Conservation (phyloP, 2,888 invertebrate species). For the Amphipoea oculea region DNA sequence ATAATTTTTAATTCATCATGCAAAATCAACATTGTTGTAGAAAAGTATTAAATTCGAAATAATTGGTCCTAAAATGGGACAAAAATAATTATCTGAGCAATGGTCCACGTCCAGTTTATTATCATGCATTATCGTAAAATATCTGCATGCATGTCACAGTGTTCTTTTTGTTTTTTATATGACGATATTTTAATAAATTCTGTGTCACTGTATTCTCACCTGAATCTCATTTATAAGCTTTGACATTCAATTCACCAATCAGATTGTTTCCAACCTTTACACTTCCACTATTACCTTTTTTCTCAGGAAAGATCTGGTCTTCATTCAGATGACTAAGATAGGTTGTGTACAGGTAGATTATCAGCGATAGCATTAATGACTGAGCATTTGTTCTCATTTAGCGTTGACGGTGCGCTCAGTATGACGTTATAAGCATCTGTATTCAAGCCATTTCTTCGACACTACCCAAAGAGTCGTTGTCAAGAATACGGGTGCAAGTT, state of each 20-base stretch:
- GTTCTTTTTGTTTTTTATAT: neutral
- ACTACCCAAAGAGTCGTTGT: neutral
- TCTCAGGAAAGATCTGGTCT: neutral
- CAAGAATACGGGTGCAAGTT: neutral
- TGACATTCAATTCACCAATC: slow-evolving; percentile 6
- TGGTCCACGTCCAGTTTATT: neutral
- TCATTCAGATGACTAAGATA: slow-evolving; percentile 13
- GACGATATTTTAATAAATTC: neutral
- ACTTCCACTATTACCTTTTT: neutral
- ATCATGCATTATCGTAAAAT: neutral
- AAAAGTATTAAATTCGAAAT: slow-evolving; percentile 31
- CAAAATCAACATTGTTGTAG: slow-evolving; percentile 35
- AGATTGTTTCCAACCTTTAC: slow-evolving; percentile 10
- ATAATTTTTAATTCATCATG: slow-evolving; percentile 38
- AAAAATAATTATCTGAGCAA: slow-evolving; percentile 1
- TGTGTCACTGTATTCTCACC: neutral
- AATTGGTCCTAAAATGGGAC: neutral
- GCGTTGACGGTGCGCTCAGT: slow-evolving; percentile 14
- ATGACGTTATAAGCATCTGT: neutral
- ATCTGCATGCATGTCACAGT: neutral
- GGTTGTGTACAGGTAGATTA: neutral
- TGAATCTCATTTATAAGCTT: neutral
- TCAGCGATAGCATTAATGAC: slow-evolving; percentile 11
- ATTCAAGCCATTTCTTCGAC: neutral
- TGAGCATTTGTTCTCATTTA: slow-evolving; percentile 16